Evolutionary conservation across 2,888 invertebrate genomes (phyloP), one percentile per base, ranked within the genome.

Genomic region (Chrysolina oricalcia): DNA sequence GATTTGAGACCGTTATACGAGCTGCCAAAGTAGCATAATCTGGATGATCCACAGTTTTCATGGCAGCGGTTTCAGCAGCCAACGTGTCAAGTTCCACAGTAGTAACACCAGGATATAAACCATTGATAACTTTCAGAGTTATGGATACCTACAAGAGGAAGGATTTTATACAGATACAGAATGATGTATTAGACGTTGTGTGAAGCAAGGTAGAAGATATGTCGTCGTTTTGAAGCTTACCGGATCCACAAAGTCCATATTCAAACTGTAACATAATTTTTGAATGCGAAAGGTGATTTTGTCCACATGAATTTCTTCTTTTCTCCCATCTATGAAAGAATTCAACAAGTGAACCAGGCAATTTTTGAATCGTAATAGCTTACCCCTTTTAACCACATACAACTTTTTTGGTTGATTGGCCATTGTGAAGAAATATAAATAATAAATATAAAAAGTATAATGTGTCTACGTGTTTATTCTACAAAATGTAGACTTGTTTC

Each of bases 41-140:
- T 0, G 98, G 97, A 89, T 99, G 99, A 85, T 95, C 94, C 2
- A 97, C 98, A 0, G 99, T 98, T 95, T 98, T 95, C 23, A 97
- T 96, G 10, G 99, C 99, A 17, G 98, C 97, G 50, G 97, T 99
- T 90, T 99, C 99, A 0, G 99, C 99, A 59, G 99, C 99, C 79
- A 99, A 90, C 87, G 98, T 98, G 89, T 99, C 99, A 82, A 99
- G 90, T 87, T 99, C 98, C n/a, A 97, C 95, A 0, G 99, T 99
- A 9, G 97, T 97, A 1, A 99, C 98, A n/a, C 99, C 99, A 77
- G 96, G 94, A 88, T 98, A 99, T 59, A 99, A 91, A 0, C 98
- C 99, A 89, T 91, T 96, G 81, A 99, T 97, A 0, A 99, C 98
- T 90, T 97, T 97, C 80, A 95, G 89, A 0, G 97, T 97, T 76